These are phyloP conservation scores for Drosophila kambysellisi DNA, from an alignment of 2,888 invertebrate genomes.

Conservation along the genomic window DNA sequence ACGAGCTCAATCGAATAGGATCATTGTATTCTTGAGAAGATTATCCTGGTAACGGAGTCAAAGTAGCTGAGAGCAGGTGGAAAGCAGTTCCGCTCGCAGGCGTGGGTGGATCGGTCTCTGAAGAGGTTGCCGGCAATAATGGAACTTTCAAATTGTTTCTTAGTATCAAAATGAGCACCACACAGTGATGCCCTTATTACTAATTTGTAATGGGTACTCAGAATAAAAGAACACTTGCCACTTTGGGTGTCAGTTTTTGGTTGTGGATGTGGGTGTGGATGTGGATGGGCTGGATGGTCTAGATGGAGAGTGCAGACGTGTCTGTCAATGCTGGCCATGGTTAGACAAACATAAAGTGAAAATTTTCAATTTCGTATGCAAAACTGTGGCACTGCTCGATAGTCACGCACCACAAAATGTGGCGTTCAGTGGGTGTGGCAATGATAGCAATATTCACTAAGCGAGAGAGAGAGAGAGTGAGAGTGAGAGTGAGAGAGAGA, in stretches of 20 bases:
- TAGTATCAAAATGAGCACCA: not conserved
- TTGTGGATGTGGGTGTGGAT: not conserved
- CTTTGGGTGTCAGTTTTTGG: slow-evolving; percentile 1
- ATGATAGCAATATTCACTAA: slow-evolving; percentile 28
- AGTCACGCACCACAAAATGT: slow-evolving; percentile 67
- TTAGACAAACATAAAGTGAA: slow-evolving; percentile 70
- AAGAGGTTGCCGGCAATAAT: not conserved
- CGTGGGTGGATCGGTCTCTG: slow-evolving; percentile 1
- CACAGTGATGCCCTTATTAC: not conserved
- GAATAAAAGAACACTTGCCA: not conserved
- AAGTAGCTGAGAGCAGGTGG: not conserved
- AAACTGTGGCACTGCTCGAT: slow-evolving; percentile 75
- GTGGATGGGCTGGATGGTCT: not conserved
- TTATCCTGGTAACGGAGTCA: not conserved
- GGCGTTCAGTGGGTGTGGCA: slow-evolving; percentile 3
- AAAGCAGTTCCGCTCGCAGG: not conserved
- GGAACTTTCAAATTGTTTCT: not conserved
- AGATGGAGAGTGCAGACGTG: not conserved
- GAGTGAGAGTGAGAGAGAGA: not conserved
- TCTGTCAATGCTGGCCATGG: slow-evolving; percentile 33
- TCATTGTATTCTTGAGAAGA: not conserved
- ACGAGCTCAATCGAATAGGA: not conserved
- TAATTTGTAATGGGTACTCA: not conserved
- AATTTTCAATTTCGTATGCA: slow-evolving; percentile 78
- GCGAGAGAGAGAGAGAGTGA: not conserved